Evolutionary conservation across 2,797 vertebrate species (phyloP), one percentile per base, ranked within the genome.

Genomic region (Karalla daura): DNA sequence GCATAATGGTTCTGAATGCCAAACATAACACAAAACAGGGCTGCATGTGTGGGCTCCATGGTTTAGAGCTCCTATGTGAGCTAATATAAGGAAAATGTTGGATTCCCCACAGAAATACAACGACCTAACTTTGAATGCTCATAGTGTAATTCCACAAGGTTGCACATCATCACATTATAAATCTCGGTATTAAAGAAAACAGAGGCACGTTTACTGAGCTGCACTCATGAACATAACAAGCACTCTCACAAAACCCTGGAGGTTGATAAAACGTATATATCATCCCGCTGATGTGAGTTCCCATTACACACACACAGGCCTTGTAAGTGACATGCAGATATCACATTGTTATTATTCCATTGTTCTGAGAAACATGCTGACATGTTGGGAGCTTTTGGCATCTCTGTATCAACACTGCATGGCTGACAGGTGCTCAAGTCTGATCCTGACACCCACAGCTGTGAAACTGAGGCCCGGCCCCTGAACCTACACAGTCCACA

Each of bases 331-430:
- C 69, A 44, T 41, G 50, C 6, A n/a, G 70, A 20, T 14, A 6
- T 70, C 64, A 35, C 14, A 5, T 40, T 74, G 60, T 77, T 77
- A 63, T 61, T 60, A 51, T n/a, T n/a, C 54, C 51, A 30, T n/a
- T 77, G 81, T 81, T 80, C 62, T 47, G 35, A 54, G 71, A 80
- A 87, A 82, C 79, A 76, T 23, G 62, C 56, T 63, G 78, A 86
- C 74, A 66, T 72, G 64, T 87, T 69, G 66, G 58, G 43, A 75
- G 63, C 67, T 72, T 41, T 76, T 86, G 81, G 75, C 82, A 50
- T 72, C 35, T 79, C 73, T 59, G 67, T 62, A 69, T 88, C 78
- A 82, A 85, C 72, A 77, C 23, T 1, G 14, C 15, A 30, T n/a
- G 20, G 43, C 24, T 79, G 73, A 84, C 44, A 9, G 35, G 44